A percentile compares a stretch with the other conserved stretches of the same genome.
These are phyloP conservation scores for Drosophila flavopinicola DNA, from an alignment of 2,888 invertebrate genomes.

Conservation along the genomic window DNA sequence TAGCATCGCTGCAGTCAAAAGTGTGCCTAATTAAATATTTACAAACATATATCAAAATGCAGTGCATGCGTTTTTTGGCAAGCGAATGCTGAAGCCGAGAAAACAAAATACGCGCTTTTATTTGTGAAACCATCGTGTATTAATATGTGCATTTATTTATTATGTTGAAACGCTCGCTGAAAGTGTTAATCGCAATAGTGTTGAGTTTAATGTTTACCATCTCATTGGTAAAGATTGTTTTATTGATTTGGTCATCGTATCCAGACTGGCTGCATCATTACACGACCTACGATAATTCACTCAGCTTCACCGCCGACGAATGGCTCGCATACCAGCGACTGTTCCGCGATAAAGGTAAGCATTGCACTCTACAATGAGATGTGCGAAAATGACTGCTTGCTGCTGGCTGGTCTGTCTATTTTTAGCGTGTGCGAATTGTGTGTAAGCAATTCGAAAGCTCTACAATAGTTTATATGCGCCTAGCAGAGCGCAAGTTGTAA, in stretches of 20 bases:
- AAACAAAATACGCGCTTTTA: conserved; percentile 5
- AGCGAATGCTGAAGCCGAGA: neutral
- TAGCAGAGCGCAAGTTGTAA: too few relatives aligned
- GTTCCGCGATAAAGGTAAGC: conserved; percentile 90
- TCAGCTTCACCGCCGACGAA: conserved; percentile 86
- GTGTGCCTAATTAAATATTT: conserved; percentile 52
- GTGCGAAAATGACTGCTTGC: neutral
- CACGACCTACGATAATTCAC: conserved; percentile 80
- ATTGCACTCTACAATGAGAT: neutral
- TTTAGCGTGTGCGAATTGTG: too few relatives aligned
- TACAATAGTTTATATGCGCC: too few relatives aligned
- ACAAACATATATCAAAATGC: conserved; percentile 3
- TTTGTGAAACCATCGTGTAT: conserved; percentile 3
- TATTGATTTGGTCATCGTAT: conserved; percentile 84
- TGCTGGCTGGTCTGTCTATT: conserved; percentile 4
- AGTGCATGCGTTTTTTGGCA: too few relatives aligned
- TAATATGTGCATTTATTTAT: conserved; percentile 45
- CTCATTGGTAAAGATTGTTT: conserved; percentile 85
- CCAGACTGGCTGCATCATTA: conserved; percentile 56
- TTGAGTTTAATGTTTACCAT: conserved; percentile 85
- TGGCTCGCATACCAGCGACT: conserved; percentile 91
- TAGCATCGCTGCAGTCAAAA: conserved; percentile 18
- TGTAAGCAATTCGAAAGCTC: neutral
- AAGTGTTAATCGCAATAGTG: conserved; percentile 85
- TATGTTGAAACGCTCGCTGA: conserved; percentile 83